Evolutionary conservation across 2,113 vertebrate species (phyloP).

Genomic region (Odobenus rosmarus): DNA sequence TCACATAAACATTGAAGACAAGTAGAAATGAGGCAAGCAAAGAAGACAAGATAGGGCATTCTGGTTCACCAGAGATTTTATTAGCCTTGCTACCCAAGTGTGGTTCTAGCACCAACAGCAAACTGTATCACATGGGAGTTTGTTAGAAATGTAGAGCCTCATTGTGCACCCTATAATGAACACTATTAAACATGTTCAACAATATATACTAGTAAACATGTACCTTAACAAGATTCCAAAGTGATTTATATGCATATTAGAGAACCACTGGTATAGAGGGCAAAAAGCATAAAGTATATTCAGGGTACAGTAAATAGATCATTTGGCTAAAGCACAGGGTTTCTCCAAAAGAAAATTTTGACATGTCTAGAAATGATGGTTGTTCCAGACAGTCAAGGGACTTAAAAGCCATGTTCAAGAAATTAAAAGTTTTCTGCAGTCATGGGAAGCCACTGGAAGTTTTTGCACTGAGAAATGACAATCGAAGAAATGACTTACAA

Average conservation of each 20-base stretch:
- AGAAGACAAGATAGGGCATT: neutral
- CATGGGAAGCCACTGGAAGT: neutral
- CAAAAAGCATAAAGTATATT: neutral
- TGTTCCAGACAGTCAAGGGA: neutral
- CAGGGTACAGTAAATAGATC: neutral
- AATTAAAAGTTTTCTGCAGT: neutral
- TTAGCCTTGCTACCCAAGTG: fast-evolving
- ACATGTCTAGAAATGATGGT: neutral
- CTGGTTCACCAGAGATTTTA: neutral
- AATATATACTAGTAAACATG: neutral
- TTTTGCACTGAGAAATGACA: neutral
- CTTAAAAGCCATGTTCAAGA: neutral
- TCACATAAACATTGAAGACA: neutral
- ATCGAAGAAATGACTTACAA: neutral
- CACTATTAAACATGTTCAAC: neutral
- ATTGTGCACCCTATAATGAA: neutral
- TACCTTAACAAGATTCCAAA: neutral
- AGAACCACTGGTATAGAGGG: neutral
- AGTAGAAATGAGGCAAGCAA: neutral
- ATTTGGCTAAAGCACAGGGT: neutral
- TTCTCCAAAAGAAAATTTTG: neutral
- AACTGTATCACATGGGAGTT: neutral
- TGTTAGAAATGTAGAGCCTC: neutral
- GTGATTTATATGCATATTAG: neutral
- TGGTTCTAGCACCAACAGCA: neutral